Conservation (phyloP, 2,113 vertebrate genomes). For the Pachycephala philippinensis region DNA sequence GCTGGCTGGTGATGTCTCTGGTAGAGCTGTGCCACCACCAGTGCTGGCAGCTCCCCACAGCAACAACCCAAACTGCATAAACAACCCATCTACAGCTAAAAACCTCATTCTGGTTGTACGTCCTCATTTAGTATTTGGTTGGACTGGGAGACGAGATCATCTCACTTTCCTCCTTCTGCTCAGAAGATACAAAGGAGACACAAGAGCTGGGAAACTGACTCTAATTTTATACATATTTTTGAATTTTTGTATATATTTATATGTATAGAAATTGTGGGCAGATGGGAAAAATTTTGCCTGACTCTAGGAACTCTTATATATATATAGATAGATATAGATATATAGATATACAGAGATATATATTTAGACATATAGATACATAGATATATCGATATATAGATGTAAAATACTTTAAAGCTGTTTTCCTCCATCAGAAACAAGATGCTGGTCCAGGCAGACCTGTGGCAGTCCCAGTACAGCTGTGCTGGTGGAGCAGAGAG, state of each 20-base stretch:
- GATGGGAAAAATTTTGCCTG: neutral
- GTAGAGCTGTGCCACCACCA: neutral
- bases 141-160: neutral
- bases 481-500: neutral
- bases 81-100: neutral
- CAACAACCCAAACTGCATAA: neutral
- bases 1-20: neutral
- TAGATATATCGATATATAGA: too few relatives aligned
- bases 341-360: too few relatives aligned
- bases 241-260: neutral
- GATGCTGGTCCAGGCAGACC: neutral
- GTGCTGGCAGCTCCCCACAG: neutral
- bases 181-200: neutral
- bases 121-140: neutral
- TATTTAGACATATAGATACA: too few relatives aligned
- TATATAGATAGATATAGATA: neutral
- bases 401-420: too few relatives aligned
- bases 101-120: neutral
- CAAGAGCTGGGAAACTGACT: neutral
- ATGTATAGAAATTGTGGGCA: neutral
- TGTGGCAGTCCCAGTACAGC: neutral
- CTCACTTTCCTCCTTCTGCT: neutral
- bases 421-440: neutral
- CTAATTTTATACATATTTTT: neutral
- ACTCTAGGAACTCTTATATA: neutral